Base-by-base conservation (phyloP, 2,113 vertebrate genomes). In the Pluvialis apricaria region DNA sequence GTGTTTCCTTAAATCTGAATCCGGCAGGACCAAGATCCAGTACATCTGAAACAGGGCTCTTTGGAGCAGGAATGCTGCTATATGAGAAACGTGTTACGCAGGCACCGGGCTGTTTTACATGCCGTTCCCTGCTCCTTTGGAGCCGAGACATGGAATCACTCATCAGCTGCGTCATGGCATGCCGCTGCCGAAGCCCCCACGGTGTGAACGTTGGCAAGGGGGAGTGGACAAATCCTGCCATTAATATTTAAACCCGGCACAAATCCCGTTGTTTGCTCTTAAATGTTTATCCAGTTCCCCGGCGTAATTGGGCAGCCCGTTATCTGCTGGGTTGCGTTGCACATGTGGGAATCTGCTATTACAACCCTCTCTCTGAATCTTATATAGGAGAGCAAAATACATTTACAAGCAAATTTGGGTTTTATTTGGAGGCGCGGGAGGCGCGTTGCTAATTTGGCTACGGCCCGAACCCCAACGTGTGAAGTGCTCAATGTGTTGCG, bases 181-280 rank as follows among this genome's bases (percentile, higher is more conserved):
- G 82, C 91, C 2, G 9, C 88, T 92, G 84, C 80, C 1, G 81
- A 92, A 95, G 94, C 95, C 95, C 92, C 94, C 77, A 90, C 9
- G 51, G 88, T 79, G 94, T 85, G 85, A 94, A 80, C n/a, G 1
- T 57, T 96, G 95, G 95, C 94, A 95, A 82, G 66, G 96, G 88
- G 94, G 94, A 86, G 83, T 92, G 95, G 92, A 94, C 84, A 95
- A 94, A 95, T 96, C 86, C 81, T 91, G 82, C 87, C 94, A 96
- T 95, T 92, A 97, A 96, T 97, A 96, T 96, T 95, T 96, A 93
- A 97, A 92, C 94, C 75, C 66, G 2, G 52, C 90, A 88, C 86
- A 96, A 94, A 96, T 96, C 95, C 93, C 3, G 17, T 94, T 97
- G 91, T 97, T 97, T 96, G 94, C 91, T 96, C 91, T 96, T 91